Conservation (phyloP, 2,888 invertebrate species). For the Polyommatus iphigenia region DNA sequence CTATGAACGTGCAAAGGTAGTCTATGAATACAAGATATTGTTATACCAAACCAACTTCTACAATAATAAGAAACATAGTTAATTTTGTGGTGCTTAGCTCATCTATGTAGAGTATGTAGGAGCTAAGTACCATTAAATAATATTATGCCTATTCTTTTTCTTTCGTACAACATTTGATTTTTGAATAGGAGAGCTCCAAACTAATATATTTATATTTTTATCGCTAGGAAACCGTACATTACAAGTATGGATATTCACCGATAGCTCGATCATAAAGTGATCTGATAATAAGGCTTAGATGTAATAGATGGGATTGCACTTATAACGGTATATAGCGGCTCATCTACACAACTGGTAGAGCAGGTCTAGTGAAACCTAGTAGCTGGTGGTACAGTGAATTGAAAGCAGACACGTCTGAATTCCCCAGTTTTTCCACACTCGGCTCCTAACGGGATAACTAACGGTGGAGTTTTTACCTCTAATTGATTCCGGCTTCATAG, state of each 20-base stretch:
- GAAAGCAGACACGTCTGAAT: constrained; percentile 54
- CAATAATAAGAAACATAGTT: too few relatives aligned
- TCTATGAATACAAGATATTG: neutral
- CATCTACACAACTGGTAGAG: constrained; percentile 52
- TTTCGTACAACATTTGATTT: too few relatives aligned
- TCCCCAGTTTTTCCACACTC: constrained; percentile 52
- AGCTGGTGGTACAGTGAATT: constrained; percentile 48
- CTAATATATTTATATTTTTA: too few relatives aligned
- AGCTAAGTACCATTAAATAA: too few relatives aligned
- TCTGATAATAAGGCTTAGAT: neutral
- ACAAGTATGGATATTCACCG: too few relatives aligned
- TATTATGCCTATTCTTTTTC: too few relatives aligned
- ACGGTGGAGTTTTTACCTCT: constrained; percentile 2
- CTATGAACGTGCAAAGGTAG: neutral
- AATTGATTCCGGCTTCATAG: constrained; percentile 21
- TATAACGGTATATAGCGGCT: constrained; percentile 27
- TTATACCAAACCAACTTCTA: too few relatives aligned
- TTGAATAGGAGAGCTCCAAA: too few relatives aligned
- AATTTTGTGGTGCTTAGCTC: too few relatives aligned
- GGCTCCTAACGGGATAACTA: constrained; percentile 36
- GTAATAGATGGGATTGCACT: constrained; percentile 7
- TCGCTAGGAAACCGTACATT: too few relatives aligned
- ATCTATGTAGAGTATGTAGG: too few relatives aligned
- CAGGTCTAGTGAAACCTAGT: constrained; percentile 59
- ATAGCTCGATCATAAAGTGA: neutral